phyloP scores from a whole-genome alignment of 2,797 vertebrate genomes.

The Pitangus sulphuratus region DNA sequence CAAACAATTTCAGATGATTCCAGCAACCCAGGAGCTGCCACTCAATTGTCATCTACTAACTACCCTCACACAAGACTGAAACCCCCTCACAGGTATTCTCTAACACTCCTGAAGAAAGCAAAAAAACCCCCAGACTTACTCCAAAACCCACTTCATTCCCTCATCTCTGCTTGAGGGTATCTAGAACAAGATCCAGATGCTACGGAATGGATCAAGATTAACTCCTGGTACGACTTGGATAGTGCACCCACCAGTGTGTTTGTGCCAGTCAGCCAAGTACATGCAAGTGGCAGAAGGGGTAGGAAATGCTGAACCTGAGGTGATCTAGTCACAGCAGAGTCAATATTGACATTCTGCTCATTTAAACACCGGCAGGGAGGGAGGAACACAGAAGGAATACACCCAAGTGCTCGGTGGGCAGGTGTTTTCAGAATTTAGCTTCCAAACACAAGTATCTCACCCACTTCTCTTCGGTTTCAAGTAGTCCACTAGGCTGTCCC shows the following conservation, averaged over 20 bases:
- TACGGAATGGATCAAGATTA: neutral
- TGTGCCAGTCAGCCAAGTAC: neutral
- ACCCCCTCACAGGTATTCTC: neutral
- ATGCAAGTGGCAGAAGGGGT: neutral
- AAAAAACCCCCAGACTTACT: neutral
- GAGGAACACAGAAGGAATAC: neutral
- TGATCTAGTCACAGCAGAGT: neutral
- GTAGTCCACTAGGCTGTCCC: neutral
- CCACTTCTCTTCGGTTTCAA: neutral
- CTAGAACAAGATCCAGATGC: neutral
- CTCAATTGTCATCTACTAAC: neutral
- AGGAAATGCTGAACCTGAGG: neutral
- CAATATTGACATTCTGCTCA: slow-evolving; percentile 12
- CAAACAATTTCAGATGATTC: neutral
- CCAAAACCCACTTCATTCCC: neutral
- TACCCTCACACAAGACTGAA: neutral
- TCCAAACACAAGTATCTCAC: neutral
- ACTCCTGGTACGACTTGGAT: neutral
- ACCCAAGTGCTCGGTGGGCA: neutral
- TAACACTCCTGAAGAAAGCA: neutral
- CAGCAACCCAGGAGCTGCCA: neutral
- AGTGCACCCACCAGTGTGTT: neutral
- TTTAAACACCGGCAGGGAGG: neutral
- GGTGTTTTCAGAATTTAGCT: neutral
- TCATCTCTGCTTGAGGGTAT: neutral